Base-by-base conservation (phyloP, 2,797 vertebrate species). In the Garrulus glandarius region DNA sequence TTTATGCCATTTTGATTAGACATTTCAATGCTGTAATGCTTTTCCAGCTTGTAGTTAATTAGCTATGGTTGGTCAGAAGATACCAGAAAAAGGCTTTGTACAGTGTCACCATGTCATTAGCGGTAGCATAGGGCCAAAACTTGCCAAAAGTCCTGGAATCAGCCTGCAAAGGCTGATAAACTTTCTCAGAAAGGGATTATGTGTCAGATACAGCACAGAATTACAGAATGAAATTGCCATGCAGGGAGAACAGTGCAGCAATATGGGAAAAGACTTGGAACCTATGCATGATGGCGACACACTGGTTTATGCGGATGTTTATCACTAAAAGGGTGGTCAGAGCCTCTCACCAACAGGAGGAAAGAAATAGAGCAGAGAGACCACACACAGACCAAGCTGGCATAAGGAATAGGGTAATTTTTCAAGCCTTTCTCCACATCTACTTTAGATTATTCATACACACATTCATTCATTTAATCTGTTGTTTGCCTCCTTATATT, bases 301-400 rank as follows among this genome's bases (percentile, higher is more conserved):
- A 83, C 46, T 83, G 53, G 60, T 78, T 96, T 92, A 60, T 88
- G 56, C 0, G 10, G 57, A 49, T 89, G 69, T 94, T 95, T 93
- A 65, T 86, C 64, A 43, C 75, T 84, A 44, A 81, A 81, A 83
- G 32, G 57, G 13, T 74, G 93, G 47, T 93, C 83, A 92, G 49
- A 94, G 30, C 30, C 53, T 92, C 89, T 91, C 69, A 91, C 68
- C 61, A 87, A 59, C 26, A 55, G 14, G 15, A 89, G 43, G 44
- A 88, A 92, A 78, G 72, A 87, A 96, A 95, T 20, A 89, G 89
- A 95, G 79, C 71, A 87, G 53, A 82, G 67, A 91, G 68, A 87
- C 72, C 92, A 91, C 74, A 94, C 83, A 85, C 50, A 87, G 77
- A 87, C 41, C 12, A 85, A 74, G 44, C 57, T 91, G 37, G 56